Evolutionary conservation across 2,888 invertebrate genomes (phyloP).

Genomic region (Heteromyza rotundicornis): DNA sequence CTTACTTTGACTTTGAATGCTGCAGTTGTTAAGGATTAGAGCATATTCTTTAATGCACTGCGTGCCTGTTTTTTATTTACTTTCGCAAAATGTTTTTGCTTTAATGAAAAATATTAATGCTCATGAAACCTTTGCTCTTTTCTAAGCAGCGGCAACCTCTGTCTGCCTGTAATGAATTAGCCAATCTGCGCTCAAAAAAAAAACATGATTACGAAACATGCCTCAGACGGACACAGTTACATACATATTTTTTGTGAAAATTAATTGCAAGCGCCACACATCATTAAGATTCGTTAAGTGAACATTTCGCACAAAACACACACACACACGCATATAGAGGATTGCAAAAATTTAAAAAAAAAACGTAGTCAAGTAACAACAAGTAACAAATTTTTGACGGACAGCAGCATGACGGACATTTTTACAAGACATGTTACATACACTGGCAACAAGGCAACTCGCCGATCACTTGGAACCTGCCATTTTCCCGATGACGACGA

Average conservation of each 20-base stretch:
- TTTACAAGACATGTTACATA: constrained; percentile 2
- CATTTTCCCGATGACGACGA: too few species aligned
- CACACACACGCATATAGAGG: too few species aligned
- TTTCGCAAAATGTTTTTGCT: too few species aligned
- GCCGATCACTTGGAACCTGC: background rate
- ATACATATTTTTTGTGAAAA: background rate
- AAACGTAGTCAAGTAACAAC: too few species aligned
- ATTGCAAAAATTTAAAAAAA: too few species aligned
- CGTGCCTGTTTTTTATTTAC: too few species aligned
- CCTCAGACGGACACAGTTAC: too few species aligned
- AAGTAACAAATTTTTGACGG: constrained; percentile 1
- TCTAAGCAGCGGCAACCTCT: background rate
- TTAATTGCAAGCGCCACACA: constrained; percentile 14
- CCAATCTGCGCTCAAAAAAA: background rate
- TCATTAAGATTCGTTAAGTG: constrained; percentile 15
- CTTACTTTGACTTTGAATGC: too few species aligned
- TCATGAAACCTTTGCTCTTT: background rate
- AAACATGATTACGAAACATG: background rate
- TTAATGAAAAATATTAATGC: too few species aligned
- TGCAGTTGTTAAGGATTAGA: too few species aligned
- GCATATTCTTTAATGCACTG: too few species aligned
- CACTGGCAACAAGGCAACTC: constrained; percentile 8
- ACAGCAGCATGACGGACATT: constrained; percentile 12
- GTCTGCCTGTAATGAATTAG: background rate
- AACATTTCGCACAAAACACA: constrained; percentile 8